phyloP scores from a whole-genome alignment of 2,113 vertebrate species.

The Columba janthina region DNA sequence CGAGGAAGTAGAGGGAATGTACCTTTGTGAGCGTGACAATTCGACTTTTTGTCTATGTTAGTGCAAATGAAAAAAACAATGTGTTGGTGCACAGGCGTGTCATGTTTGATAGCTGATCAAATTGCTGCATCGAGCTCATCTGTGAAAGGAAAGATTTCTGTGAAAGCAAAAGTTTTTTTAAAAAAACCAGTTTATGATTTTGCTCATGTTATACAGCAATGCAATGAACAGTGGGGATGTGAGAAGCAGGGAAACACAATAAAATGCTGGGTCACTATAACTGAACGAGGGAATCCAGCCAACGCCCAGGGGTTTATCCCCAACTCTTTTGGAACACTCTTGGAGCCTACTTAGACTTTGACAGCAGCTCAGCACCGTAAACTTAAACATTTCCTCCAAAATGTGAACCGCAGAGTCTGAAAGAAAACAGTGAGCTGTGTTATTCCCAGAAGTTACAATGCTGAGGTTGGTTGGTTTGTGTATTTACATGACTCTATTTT shows the following conservation, averaged over 20 bases:
- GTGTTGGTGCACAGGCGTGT: neutral
- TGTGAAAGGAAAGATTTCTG: too few species aligned
- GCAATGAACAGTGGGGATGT: neutral
- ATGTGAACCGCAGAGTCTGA: neutral
- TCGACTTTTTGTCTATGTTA: fast-evolving
- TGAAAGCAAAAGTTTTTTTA: neutral
- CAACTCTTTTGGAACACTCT: neutral
- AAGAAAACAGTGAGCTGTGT: neutral
- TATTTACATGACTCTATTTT: neutral
- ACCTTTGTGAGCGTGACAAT: fast-evolving
- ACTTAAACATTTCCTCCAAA: neutral
- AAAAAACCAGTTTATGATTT: neutral
- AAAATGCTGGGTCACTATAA: neutral
- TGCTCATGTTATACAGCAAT: neutral
- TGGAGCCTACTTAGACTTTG: neutral
- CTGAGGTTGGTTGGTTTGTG: neutral
- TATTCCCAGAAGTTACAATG: neutral
- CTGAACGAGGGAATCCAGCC: neutral
- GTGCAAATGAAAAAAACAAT: neutral
- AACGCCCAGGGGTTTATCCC: neutral
- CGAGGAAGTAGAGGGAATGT: fast-evolving
- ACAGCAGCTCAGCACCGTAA: neutral
- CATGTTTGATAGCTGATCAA: neutral
- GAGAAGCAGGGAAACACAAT: neutral
- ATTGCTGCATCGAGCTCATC: neutral